Evolutionary conservation across 2,888 invertebrate genomes (phyloP).

Genomic region (Mythimna loreyi): DNA sequence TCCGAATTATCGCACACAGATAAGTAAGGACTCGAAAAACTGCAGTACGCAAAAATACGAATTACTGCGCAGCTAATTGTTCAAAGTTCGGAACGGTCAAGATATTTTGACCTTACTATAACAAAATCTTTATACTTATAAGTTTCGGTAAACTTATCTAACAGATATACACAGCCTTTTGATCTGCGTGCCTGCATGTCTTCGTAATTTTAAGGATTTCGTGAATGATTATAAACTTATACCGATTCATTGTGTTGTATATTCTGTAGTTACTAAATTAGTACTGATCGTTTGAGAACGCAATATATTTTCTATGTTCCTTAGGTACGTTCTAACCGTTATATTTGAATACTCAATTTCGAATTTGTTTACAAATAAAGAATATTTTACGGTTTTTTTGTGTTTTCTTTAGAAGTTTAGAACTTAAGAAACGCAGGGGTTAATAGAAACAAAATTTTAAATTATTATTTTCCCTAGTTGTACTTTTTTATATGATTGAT

Average conservation of each 20-base stretch:
- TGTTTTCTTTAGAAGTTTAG: slow-evolving; percentile 39
- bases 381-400: slow-evolving; percentile 78
- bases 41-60: too few species aligned
- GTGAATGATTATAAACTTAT: slow-evolving; percentile 28
- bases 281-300: slow-evolving; percentile 49
- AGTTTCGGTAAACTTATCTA: background rate
- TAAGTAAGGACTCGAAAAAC: too few species aligned
- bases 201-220: slow-evolving; percentile 36
- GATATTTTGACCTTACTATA: too few species aligned
- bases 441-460: too few species aligned
- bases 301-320: slow-evolving; percentile 63
- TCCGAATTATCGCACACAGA: too few species aligned
- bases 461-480: too few species aligned
- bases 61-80: too few species aligned
- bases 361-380: slow-evolving; percentile 82
- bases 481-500: too few species aligned
- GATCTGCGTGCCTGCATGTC: background rate
- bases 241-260: slow-evolving; percentile 48
- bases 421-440: too few species aligned
- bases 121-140: background rate
- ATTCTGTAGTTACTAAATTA: slow-evolving; percentile 45
- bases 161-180: background rate
- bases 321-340: slow-evolving; percentile 54
- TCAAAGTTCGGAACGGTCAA: too few species aligned
- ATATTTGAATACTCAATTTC: slow-evolving; percentile 69